Evolutionary conservation across 2,888 invertebrate genomes (phyloP).

Genomic region (Conops quadrifasciatus): DNA sequence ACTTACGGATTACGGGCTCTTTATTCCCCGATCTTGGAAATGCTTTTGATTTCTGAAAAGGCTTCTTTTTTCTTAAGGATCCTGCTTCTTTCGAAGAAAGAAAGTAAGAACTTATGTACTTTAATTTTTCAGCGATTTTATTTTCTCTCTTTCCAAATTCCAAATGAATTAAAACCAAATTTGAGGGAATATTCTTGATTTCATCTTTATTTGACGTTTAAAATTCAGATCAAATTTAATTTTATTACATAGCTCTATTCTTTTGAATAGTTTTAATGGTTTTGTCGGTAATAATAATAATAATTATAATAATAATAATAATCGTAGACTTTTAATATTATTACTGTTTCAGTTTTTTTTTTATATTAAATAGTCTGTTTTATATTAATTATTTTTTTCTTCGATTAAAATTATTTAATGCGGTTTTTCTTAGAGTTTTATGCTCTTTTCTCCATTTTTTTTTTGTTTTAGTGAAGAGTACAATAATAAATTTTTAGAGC

Average conservation of each 20-base stretch:
- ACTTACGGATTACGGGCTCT: no score
- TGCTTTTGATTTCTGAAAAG: no score
- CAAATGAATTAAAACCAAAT: no score
- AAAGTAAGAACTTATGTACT: no score
- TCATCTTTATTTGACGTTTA: conserved; percentile 62
- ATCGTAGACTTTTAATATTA: conserved; percentile 27
- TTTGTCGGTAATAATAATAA: conserved; percentile 36
- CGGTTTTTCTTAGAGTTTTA: conserved; percentile 42
- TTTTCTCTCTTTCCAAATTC: no score
- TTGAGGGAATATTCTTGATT: conserved; percentile 54
- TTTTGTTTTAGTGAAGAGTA: conserved; percentile 43
- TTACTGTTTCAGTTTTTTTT: conserved; percentile 29
- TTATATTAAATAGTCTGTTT: conserved; percentile 42
- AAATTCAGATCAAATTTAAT: conserved; percentile 50
- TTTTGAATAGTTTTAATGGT: conserved; percentile 27
- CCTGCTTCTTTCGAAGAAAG: no score
- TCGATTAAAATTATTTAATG: conserved; percentile 49
- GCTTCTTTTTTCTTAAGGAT: no score
- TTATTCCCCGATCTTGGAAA: no score
- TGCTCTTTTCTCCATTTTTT: conserved; percentile 45
- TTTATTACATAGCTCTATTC: conserved; percentile 51
- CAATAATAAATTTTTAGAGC: conserved; percentile 38
- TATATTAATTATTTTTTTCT: conserved; percentile 48
- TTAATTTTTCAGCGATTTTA: no score
- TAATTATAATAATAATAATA: conserved; percentile 21